Evolutionary conservation across 30 jellyfish, hydroid and myxozoan genomes (phyloP).

Genomic region (Pseudorhiza aurosa): DNA sequence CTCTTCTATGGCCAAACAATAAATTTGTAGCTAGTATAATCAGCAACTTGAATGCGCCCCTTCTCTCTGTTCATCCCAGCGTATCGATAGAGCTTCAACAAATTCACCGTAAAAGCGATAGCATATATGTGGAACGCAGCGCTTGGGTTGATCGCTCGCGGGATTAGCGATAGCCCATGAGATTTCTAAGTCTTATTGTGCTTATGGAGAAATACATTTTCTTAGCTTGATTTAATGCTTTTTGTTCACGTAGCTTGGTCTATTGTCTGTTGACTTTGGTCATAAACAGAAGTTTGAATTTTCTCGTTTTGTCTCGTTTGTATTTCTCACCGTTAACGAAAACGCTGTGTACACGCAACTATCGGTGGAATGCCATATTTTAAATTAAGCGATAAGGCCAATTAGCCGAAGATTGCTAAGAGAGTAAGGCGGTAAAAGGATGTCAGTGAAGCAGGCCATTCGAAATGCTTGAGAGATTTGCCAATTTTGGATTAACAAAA

Average conservation of each 20-base stretch:
- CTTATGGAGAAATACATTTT: slow-evolving; percentile 50
- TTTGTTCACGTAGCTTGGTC: slow-evolving; percentile 48
- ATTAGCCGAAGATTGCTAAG: slow-evolving; percentile 57
- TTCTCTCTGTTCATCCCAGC: slow-evolving; percentile 71
- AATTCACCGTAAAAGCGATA: slow-evolving; percentile 36
- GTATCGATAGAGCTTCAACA: slow-evolving; percentile 58
- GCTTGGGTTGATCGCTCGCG: slow-evolving; percentile 50
- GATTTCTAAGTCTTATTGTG: slow-evolving; percentile 53
- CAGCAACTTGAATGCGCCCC: slow-evolving; percentile 62
- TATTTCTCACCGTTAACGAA: slow-evolving; percentile 14
- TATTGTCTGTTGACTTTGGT: slow-evolving; percentile 49
- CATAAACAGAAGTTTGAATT: slow-evolving; percentile 29
- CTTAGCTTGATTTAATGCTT: slow-evolving; percentile 50
- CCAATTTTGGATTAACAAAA: slow-evolving; percentile 59
- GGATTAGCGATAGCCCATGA: slow-evolving; percentile 70
- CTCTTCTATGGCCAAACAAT: slow-evolving; percentile 50
- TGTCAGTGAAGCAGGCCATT: slow-evolving; percentile 59
- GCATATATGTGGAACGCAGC: slow-evolving; percentile 39
- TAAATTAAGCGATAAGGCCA: slow-evolving; percentile 68
- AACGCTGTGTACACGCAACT: slow-evolving; percentile 43
- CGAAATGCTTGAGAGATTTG: slow-evolving; percentile 69
- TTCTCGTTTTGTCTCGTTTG: slow-evolving; percentile 47
- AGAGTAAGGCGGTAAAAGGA: slow-evolving; percentile 41
- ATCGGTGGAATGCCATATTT: slow-evolving; percentile 58
- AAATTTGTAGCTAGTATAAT: slow-evolving; percentile 59